Base-by-base conservation (phyloP, 2,888 invertebrate genomes). In the Myopa tessellatipennis region DNA sequence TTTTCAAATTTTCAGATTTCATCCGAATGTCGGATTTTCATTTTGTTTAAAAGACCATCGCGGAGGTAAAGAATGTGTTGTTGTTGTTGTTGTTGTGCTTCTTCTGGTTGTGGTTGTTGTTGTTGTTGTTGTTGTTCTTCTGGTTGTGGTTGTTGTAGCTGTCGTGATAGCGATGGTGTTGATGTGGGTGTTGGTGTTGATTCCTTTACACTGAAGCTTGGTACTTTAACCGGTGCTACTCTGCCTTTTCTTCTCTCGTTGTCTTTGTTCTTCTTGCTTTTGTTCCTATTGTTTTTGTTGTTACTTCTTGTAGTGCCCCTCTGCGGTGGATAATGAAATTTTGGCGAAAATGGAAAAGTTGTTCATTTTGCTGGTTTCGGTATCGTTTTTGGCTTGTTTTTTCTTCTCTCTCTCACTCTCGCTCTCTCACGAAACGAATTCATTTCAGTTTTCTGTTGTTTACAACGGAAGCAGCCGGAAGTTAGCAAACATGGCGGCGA, bases 31-130 rank as follows among this genome's bases (percentile, higher is more conserved):
- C 63, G 26, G 26, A 73, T 73, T 58, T 77, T 76, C 80, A 83
- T 85, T 85, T 84, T 84, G 85, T 84, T 84, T 84, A 36, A 18
- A 40, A n/a, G 18, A 10, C 61, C 26, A n/a, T 14, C 18, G 61
- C 5, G 38, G 36, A 16, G 81, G 82, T 79, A 77, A 79, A 79
- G 79, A 80, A 79, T 81, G 77, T 67, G 60, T 78, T 79, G 74
- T 52, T 75, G 76, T 76, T 78, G 73, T 61, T 58, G 58, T 68
- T 50, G 75, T 72, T 72, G 14, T 45, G n/a, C n/a, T n/a, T n/a
- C n/a, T 5, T 18, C 8, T 68, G 36, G 7, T 10, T 7, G 4
- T 58, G 58, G 58, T 58, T 58, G 7, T n/a, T 14, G 10, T 58
- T 58, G 14, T n/a, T 16, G n/a, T n/a, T n/a, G n/a, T n/a, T n/a